Conservation (phyloP, 2,113 vertebrate genomes). For the Setophaga coronata region DNA sequence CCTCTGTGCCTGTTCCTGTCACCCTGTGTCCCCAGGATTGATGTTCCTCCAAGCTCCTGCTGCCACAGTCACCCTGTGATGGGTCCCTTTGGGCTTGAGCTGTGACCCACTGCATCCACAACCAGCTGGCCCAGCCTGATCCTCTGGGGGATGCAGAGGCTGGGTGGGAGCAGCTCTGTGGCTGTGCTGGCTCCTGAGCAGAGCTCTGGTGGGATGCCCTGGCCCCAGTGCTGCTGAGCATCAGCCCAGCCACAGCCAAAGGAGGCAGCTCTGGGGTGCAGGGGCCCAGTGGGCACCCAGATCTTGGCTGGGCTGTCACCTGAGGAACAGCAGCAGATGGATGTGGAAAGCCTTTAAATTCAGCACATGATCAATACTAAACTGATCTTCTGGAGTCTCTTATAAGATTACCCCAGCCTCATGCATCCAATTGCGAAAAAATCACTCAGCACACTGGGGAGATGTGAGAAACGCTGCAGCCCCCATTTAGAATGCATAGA, state of each 20-base stretch:
- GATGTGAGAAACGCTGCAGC: conserved; percentile 18
- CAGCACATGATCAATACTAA: conserved; percentile 71
- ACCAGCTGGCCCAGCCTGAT: not conserved
- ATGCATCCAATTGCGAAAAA: conserved; percentile 55
- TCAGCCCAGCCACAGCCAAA: not conserved
- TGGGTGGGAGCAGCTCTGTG: not conserved
- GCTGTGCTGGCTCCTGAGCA: not conserved
- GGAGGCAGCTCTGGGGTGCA: not conserved
- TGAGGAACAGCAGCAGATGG: conserved; percentile 14
- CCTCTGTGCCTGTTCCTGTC: not conserved
- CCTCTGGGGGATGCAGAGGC: not conserved
- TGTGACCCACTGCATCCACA: not conserved
- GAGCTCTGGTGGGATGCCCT: not conserved
- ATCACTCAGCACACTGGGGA: conserved; percentile 58
- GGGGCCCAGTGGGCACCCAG: not conserved
- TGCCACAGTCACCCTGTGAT: not conserved
- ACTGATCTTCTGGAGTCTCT: conserved; percentile 63
- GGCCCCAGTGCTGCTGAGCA: not conserved
- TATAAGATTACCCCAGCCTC: conserved; percentile 64
- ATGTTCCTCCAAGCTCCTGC: not conserved
- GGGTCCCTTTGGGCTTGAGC: not conserved
- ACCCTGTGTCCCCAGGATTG: not conserved
- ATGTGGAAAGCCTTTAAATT: conserved; percentile 50
- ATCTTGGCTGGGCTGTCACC: not conserved
- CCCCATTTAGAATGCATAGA: conserved; percentile 62